These are phyloP conservation scores for Thinocorus orbignyianus DNA, from an alignment of 2,113 vertebrate species.

Conservation along the genomic window DNA sequence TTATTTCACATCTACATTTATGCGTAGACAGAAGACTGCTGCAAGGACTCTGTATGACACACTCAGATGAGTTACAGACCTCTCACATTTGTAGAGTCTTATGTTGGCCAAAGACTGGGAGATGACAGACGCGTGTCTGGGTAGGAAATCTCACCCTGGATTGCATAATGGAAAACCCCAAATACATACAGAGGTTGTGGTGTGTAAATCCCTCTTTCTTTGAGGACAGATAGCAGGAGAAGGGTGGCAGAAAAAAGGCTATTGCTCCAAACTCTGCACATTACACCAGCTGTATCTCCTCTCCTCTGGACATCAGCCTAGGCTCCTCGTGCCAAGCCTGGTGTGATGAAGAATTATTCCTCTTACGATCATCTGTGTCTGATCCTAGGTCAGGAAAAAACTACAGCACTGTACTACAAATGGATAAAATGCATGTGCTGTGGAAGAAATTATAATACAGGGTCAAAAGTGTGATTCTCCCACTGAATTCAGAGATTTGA, in stretches of 20 bases:
- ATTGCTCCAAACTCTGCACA: neutral
- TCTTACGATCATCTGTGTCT: neutral
- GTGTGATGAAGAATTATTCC: neutral
- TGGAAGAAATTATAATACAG: neutral
- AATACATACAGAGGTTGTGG: neutral
- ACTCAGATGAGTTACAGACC: neutral
- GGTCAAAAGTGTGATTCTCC: neutral
- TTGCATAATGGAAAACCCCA: neutral
- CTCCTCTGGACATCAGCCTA: neutral
- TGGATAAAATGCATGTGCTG: neutral
- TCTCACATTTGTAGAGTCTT: neutral
- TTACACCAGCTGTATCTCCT: neutral
- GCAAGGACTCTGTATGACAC: neutral
- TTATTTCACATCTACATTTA: neutral
- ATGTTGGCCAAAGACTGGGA: neutral
- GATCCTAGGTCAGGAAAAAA: slow-evolving; percentile 25
- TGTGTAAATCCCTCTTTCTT: neutral
- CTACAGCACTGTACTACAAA: neutral
- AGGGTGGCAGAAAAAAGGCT: neutral
- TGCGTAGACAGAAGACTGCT: neutral
- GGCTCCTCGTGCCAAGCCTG: neutral
- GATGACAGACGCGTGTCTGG: neutral
- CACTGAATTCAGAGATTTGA: neutral
- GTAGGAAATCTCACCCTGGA: slow-evolving; percentile 6
- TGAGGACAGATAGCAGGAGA: neutral